These are phyloP conservation scores for Numenius phaeopus DNA, from an alignment of 2,797 vertebrate genomes.

Conservation along the genomic window DNA sequence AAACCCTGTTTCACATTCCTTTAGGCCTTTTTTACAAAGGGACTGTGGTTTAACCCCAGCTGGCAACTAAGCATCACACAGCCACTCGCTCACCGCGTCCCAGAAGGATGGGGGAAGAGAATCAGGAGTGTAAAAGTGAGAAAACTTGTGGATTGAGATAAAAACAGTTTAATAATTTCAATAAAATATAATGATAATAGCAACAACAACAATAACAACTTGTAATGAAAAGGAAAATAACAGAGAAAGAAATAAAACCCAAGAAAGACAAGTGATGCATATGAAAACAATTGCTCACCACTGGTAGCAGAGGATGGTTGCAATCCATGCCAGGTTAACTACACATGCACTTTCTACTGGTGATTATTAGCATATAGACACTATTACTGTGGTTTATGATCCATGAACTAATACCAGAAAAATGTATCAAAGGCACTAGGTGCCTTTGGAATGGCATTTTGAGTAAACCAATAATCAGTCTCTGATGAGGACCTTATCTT, in stretches of 20 bases:
- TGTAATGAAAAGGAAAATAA: not conserved
- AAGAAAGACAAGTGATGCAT: not conserved
- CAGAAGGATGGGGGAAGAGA: not conserved
- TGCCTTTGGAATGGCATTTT: not conserved
- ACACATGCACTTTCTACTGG: not conserved
- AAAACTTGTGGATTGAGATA: not conserved
- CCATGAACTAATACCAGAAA: not conserved
- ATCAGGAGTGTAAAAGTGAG: not conserved
- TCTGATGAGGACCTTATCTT: not conserved
- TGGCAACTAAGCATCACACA: not conserved
- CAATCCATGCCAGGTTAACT: not conserved
- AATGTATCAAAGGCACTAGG: not conserved
- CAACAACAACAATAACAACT: not conserved
- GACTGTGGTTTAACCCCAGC: not conserved
- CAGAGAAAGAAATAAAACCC: not conserved
- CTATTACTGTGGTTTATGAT: not conserved
- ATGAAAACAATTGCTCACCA: not conserved
- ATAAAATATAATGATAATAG: not conserved
- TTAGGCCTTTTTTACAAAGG: not conserved
- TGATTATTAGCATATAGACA: not conserved
- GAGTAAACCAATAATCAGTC: not conserved
- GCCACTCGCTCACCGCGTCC: not conserved
- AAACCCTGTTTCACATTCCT: conserved; percentile 7
- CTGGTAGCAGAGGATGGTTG: not conserved
- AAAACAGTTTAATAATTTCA: not conserved